phyloP scores from a whole-genome alignment of 2,888 invertebrate species.

The Argynnis bischoffii region DNA sequence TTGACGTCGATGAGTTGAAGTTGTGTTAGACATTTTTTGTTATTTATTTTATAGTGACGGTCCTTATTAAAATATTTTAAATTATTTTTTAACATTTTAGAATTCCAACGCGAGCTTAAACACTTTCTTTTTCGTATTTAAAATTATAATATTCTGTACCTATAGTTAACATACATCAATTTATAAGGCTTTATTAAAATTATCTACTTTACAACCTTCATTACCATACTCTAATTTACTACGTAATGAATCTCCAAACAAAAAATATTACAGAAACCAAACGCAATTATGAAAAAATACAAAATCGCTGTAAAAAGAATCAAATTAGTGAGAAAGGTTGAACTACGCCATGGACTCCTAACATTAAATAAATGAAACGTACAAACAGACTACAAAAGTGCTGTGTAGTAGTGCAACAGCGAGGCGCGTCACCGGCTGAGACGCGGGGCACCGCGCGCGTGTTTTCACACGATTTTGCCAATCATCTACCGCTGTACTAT shows the following conservation, averaged over 20 bases:
- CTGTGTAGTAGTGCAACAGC: conserved; percentile 21
- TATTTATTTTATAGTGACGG: background rate
- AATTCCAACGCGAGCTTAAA: too few relatives aligned
- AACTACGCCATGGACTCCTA: background rate
- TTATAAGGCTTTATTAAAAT: too few relatives aligned
- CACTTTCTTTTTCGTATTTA: too few relatives aligned
- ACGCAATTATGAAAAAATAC: too few relatives aligned
- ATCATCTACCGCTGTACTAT: conserved; percentile 48
- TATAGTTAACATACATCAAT: too few relatives aligned
- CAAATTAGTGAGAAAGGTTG: background rate
- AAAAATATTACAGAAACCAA: too few relatives aligned
- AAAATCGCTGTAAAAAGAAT: background rate
- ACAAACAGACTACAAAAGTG: conserved; percentile 10
- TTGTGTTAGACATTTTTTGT: background rate
- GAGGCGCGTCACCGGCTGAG: conserved; percentile 35
- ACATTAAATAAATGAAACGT: conserved; percentile 6
- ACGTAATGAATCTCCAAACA: too few relatives aligned
- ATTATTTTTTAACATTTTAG: background rate
- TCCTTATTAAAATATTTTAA: background rate
- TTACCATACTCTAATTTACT: too few relatives aligned
- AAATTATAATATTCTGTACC: too few relatives aligned
- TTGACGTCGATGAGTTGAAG: conserved; percentile 12
- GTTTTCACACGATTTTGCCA: conserved; percentile 70
- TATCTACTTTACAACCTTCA: too few relatives aligned
- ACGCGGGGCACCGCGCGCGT: conserved; percentile 61